Evolutionary conservation across 2,113 vertebrate genomes (phyloP).

Genomic region (Lutjanus erythropterus): DNA sequence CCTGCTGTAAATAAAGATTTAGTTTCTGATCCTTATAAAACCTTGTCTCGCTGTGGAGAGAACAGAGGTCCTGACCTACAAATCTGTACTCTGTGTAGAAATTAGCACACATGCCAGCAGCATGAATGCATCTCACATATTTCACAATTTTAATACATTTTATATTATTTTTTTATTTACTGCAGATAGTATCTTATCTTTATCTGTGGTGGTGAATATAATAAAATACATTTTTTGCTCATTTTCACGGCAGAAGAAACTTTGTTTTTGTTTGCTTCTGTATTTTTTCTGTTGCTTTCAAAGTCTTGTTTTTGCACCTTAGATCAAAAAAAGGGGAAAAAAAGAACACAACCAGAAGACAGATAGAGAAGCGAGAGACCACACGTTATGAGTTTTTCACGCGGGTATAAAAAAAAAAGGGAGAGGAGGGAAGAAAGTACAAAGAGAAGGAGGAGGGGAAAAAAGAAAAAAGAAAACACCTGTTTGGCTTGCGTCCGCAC

Average conservation of each 20-base stretch:
- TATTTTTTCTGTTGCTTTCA: slow-evolving; percentile 41
- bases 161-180: neutral
- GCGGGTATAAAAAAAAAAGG: slow-evolving; percentile 58
- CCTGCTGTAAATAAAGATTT: neutral
- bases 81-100: neutral
- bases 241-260: slow-evolving; percentile 17
- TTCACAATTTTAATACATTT: neutral
- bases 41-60: slow-evolving; percentile 21
- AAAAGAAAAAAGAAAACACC: slow-evolving; percentile 88
- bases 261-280: slow-evolving; percentile 44
- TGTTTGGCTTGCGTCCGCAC: slow-evolving; percentile 86
- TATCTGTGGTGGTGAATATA: neutral
- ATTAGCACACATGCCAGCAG: neutral
- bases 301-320: slow-evolving; percentile 60
- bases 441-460: slow-evolving; percentile 77
- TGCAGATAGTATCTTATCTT: neutral
- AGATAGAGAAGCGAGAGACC: slow-evolving; percentile 53
- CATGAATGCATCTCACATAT: slow-evolving; percentile 2
- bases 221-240: neutral
- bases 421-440: slow-evolving; percentile 80
- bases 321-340: slow-evolving; percentile 41
- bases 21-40: slow-evolving; percentile 35
- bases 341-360: slow-evolving; percentile 28
- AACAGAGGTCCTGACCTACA: slow-evolving; percentile 15
- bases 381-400: slow-evolving; percentile 74